A percentile compares a stretch with the other conserved stretches of the same genome.
Evolutionary conservation across 2,888 invertebrate species (phyloP).

Genomic region (Eulithis testata): DNA sequence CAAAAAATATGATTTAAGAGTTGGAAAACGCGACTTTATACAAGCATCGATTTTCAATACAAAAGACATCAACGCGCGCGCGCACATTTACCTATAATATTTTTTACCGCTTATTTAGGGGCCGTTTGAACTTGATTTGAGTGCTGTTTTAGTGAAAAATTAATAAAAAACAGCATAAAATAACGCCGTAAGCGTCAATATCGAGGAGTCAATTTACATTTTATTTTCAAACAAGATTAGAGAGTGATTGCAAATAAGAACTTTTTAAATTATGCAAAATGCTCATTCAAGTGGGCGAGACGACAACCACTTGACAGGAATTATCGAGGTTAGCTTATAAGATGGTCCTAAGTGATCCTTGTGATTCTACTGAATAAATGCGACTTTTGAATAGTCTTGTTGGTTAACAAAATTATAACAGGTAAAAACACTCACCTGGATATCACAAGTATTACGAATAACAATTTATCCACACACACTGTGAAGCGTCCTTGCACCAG

Average conservation of each 20-base stretch:
- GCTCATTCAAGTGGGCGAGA: constrained; percentile 14
- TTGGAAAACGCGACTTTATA: neutral
- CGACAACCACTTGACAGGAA: constrained; percentile 41
- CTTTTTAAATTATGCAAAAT: constrained; percentile 18
- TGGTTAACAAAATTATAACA: constrained; percentile 25
- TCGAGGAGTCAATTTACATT: neutral
- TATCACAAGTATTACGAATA: constrained; percentile 54
- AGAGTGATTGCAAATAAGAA: neutral
- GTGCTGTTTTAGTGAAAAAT: neutral
- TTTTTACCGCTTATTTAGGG: neutral
- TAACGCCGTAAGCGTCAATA: constrained; percentile 4
- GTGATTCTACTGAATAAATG: too few relatives aligned
- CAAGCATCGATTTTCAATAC: neutral
- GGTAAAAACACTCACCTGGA: constrained; percentile 56
- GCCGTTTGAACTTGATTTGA: neutral
- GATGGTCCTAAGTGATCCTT: too few relatives aligned
- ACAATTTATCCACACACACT: constrained; percentile 50
- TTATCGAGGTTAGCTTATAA: constrained; percentile 38
- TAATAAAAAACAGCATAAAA: constrained; percentile 4
- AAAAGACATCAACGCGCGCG: constrained; percentile 19
- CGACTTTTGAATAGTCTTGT: too few relatives aligned
- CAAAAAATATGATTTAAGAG: too few relatives aligned
- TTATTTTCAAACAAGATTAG: constrained; percentile 3
- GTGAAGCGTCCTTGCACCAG: constrained; percentile 47
- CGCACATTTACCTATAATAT: neutral